Evolutionary conservation across 2,113 vertebrate species (phyloP), one percentile per base, ranked within the genome.

Genomic region (Oenanthe oenanthe): DNA sequence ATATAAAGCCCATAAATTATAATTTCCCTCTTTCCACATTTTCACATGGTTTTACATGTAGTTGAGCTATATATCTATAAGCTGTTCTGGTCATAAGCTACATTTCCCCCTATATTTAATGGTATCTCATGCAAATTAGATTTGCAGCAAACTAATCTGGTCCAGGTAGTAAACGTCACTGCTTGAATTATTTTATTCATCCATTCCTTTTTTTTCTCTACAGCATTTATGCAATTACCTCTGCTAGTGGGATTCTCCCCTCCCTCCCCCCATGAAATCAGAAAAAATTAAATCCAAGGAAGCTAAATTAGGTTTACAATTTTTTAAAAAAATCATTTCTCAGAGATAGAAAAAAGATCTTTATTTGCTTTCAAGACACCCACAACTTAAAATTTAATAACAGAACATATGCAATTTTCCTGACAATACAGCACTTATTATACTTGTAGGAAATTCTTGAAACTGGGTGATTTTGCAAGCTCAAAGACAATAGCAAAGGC

Each of bases 111-210:
- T 74, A 61, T 81, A 75, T 93, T 95, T 96, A 96, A 97, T 94
- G 62, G 24, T 81, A 74, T 93, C 85, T 85, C 79, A 92, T 65
- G 84, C 51, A 95, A 96, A 97, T 97, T 96, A 94, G 48, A 95
- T 85, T 89, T 92, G 70, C 92, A 88, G 90, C 67, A 88, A 85
- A 87, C 92, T 93, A 96, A 96, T 96, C 92, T 95, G 72, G 88
- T 74, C 63, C 65, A 88, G 82, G 85, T 96, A 96, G 96, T 96
- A 96, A 96, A 96, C 61, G 89, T 95, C 95, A 94, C 43, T 71
- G 71, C 43, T 94, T 96, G 94, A 96, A 88, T 96, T 96, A 96
- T 96, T 96, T 95, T 95, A 89, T 94, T 95, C 85, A 94, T 92
- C 78, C 17, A 58, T 83, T 89, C 82, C 4, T 57, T 83, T 92